Evolutionary conservation across 2,113 vertebrate species (phyloP).

Genomic region (Nothoprocta pentlandii): DNA sequence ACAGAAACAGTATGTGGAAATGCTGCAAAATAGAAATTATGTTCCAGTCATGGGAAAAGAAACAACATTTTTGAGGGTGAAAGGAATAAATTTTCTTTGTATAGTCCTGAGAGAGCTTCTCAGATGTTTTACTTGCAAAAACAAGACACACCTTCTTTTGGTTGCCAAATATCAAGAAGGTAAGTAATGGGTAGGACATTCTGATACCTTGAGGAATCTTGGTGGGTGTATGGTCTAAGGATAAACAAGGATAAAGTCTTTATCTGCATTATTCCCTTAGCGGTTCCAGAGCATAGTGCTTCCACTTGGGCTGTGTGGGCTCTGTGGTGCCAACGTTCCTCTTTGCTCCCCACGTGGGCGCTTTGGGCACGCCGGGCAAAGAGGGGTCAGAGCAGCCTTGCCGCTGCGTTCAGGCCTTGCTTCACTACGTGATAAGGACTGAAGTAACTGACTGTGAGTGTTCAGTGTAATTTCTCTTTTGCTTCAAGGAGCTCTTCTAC

Average conservation of each 20-base stretch:
- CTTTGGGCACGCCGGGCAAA: not conserved
- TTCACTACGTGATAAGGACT: not conserved
- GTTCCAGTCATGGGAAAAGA: conserved; percentile 3
- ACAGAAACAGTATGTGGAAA: not conserved
- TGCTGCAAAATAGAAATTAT: not conserved
- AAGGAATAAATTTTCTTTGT: not conserved
- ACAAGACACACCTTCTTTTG: not conserved
- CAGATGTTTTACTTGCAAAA: not conserved
- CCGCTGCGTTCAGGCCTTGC: not conserved
- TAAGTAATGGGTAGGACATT: not conserved
- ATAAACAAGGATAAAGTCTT: not conserved
- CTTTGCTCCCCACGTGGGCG: not conserved
- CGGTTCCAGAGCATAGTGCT: not conserved
- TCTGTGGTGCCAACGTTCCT: not conserved
- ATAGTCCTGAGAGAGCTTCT: not conserved
- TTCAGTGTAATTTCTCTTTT: not conserved
- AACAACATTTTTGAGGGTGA: not conserved
- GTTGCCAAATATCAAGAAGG: conserved; percentile 13
- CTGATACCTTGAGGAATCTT: not conserved
- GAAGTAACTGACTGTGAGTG: conserved; percentile 38
- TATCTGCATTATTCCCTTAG: not conserved
- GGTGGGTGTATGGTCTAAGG: not conserved
- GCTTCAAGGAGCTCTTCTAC: not conserved
- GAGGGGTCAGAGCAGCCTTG: not conserved
- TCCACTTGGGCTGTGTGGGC: not conserved